These are phyloP conservation scores for Ardeotis arabs DNA, from an alignment of 2,113 vertebrate species.

Conservation along the genomic window DNA sequence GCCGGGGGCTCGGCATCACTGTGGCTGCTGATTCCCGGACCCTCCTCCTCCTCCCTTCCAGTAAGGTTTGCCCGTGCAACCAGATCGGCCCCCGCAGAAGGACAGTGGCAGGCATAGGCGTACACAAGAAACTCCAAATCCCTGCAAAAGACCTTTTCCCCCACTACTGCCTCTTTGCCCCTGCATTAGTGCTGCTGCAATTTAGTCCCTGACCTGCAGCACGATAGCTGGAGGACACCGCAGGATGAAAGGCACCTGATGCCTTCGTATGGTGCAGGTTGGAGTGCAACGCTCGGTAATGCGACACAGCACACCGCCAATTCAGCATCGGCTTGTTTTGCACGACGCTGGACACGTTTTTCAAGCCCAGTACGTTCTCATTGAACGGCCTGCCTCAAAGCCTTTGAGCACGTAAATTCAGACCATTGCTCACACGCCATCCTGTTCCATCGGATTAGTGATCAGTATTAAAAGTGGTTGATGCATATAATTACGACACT, in stretches of 20 bases:
- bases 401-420: background rate
- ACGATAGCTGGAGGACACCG: rapidly evolving
- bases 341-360: background rate
- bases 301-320: rapidly evolving
- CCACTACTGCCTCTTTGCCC: background rate
- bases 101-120: rapidly evolving
- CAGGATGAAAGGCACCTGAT: rapidly evolving
- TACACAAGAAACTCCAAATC: background rate
- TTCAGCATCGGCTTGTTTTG: rapidly evolving
- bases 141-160: background rate
- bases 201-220: no score
- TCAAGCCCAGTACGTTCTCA: background rate
- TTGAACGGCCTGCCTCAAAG: background rate
- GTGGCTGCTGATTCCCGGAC: background rate
- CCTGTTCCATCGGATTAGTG: background rate
- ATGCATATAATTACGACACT: background rate
- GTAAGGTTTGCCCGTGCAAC: background rate
- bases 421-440: background rate
- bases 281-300: rapidly evolving
- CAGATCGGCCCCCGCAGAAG: background rate
- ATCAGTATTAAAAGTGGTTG: background rate
- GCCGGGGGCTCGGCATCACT: background rate
- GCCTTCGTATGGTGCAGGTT: rapidly evolving
- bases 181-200: no score
- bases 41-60: background rate